Conservation (phyloP, 1,140 invertebrate species). For the Alviniconcha marisindica region DNA sequence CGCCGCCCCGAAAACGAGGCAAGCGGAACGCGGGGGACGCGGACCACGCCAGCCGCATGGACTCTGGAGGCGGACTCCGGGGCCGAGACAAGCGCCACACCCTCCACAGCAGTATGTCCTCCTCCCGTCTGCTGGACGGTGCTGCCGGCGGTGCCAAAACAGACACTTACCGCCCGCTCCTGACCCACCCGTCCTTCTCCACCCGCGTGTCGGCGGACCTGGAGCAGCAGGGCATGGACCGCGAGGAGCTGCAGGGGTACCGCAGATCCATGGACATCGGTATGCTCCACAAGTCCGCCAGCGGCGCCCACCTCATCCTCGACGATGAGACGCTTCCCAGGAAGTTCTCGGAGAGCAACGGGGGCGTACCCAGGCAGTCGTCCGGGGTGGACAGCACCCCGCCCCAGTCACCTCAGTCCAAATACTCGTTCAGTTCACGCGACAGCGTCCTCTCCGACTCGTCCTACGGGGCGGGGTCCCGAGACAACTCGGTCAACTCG, state of each 20-base stretch:
- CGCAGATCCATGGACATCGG: slow-evolving; percentile 38
- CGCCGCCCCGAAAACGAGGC: slow-evolving; percentile 59
- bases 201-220: slow-evolving; percentile 59
- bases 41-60: background rate
- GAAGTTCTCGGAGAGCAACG: slow-evolving; percentile 15
- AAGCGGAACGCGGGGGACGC: slow-evolving; percentile 24
- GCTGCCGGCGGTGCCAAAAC: background rate
- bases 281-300: slow-evolving; percentile 62
- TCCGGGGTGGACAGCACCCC: slow-evolving; percentile 58
- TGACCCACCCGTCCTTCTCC: slow-evolving; percentile 24
- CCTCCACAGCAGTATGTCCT: slow-evolving; percentile 3
- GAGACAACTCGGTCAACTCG: slow-evolving; percentile 47
- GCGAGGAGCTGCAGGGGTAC: slow-evolving; percentile 43
- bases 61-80: background rate
- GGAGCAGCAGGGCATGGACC: slow-evolving; percentile 55
- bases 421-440: slow-evolving; percentile 63
- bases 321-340: slow-evolving; percentile 50
- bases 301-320: slow-evolving; percentile 68
- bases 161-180: background rate
- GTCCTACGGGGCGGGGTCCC: slow-evolving; percentile 46
- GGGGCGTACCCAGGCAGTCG: slow-evolving; percentile 24
- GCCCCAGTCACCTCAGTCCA: slow-evolving; percentile 63
- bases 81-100: slow-evolving; percentile 35
- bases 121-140: slow-evolving; percentile 13
- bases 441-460: slow-evolving; percentile 62